phyloP scores from a whole-genome alignment of 1,140 invertebrate genomes.

The Zeugodacus cucurbitae region DNA sequence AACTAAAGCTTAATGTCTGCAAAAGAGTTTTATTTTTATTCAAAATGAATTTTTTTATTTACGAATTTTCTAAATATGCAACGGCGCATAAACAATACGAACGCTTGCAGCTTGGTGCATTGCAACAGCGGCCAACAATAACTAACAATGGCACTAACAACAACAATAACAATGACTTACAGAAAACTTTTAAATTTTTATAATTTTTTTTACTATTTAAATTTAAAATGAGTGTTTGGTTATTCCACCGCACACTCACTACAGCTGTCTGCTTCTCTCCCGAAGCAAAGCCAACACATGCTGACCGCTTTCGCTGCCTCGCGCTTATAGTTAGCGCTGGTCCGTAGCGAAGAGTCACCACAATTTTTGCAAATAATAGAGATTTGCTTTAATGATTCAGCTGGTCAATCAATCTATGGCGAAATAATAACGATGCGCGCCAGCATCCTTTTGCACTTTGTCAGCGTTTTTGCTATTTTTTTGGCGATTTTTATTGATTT shows the following conservation, averaged over 20 bases:
- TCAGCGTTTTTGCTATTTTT: neutral
- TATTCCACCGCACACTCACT: neutral
- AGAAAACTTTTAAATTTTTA: neutral
- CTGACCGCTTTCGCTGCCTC: neutral
- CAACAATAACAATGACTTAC: neutral
- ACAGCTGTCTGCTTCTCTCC: neutral
- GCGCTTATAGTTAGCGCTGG: neutral
- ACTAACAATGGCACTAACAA: neutral
- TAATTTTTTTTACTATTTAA: neutral
- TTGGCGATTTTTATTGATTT: neutral
- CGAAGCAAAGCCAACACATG: neutral
- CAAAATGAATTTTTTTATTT: neutral
- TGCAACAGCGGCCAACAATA: neutral
- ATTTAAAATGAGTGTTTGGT: neutral
- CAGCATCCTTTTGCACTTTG: neutral
- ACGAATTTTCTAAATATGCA: neutral
- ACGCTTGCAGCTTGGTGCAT: neutral
- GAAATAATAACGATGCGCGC: neutral
- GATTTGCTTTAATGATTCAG: constrained; percentile 30
- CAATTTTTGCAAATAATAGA: constrained; percentile 36
- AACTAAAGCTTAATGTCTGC: neutral
- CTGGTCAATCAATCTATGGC: constrained; percentile 12
- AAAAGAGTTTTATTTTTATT: neutral
- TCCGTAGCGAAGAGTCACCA: neutral
- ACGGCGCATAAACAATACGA: neutral